phyloP scores from a whole-genome alignment of 2,888 invertebrate genomes.

The Coenonympha arcania region DNA sequence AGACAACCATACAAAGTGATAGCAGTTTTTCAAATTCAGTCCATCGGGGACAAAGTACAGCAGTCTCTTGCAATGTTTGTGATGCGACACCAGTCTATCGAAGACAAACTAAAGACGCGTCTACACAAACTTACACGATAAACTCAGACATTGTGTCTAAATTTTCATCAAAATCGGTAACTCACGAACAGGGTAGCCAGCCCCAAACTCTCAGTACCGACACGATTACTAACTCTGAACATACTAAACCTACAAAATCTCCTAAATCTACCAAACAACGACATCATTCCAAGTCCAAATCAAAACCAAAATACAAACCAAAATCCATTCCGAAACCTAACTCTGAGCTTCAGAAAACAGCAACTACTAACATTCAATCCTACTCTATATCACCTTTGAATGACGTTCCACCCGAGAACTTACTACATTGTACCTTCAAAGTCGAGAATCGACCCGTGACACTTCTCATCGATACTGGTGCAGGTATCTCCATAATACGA shows the following conservation, averaged over 20 bases:
- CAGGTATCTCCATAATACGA: conserved; percentile 27
- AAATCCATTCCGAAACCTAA: too few relatives aligned
- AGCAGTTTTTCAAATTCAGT: not conserved
- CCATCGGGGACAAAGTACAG: not conserved
- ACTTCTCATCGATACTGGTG: conserved; percentile 32
- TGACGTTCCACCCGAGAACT: conserved; percentile 32
- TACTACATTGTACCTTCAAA: conserved; percentile 30
- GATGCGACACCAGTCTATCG: not conserved
- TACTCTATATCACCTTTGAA: conserved; percentile 30
- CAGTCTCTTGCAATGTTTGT: not conserved
- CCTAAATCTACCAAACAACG: too few relatives aligned
- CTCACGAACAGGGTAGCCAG: conserved; percentile 25
- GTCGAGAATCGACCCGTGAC: conserved; percentile 28
- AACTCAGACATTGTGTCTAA: too few relatives aligned
- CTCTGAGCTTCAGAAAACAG: too few relatives aligned
- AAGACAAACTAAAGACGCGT: not conserved
- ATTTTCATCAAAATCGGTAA: conserved; percentile 1
- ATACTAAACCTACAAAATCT: conserved; percentile 8
- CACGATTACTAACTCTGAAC: not conserved
- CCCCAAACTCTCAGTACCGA: conserved; percentile 19
- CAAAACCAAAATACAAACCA: conserved; percentile 18
- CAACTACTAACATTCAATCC: too few relatives aligned
- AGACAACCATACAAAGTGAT: not conserved
- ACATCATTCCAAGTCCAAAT: conserved; percentile 18
- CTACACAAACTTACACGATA: not conserved